Evolutionary conservation across 1,140 invertebrate genomes (phyloP).

Genomic region (Andricus grossulariae): DNA sequence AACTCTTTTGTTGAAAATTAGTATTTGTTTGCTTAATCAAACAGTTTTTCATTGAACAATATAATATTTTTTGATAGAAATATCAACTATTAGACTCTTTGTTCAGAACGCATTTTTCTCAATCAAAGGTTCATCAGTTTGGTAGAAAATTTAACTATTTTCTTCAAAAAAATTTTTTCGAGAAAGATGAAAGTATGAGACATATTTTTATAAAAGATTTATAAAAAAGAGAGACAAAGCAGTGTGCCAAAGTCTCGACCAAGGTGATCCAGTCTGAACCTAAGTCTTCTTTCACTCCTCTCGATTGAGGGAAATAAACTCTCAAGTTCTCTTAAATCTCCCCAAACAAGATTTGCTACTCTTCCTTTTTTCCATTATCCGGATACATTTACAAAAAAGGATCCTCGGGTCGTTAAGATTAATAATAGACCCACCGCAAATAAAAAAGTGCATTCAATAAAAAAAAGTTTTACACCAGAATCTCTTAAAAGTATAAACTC

Average conservation of each 20-base stretch:
- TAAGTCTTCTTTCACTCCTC: constrained; percentile 10
- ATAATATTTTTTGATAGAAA: too few relatives aligned
- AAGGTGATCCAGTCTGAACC: constrained; percentile 25
- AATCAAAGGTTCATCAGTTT: too few relatives aligned
- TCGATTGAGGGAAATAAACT: constrained; percentile 27
- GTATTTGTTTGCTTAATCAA: too few relatives aligned
- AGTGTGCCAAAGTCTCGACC: constrained; percentile 5
- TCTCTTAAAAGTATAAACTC: background rate
- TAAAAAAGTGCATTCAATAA: constrained; percentile 6
- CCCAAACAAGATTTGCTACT: constrained; percentile 9
- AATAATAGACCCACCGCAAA: background rate
- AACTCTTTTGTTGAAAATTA: too few relatives aligned
- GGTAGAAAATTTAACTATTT: too few relatives aligned
- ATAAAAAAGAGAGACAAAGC: background rate
- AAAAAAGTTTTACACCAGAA: background rate
- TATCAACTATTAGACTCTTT: too few relatives aligned
- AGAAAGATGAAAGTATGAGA: constrained; percentile 9
- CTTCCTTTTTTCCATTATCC: constrained; percentile 25
- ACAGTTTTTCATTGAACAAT: too few relatives aligned
- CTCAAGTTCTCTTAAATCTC: constrained; percentile 18
- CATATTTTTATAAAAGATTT: constrained; percentile 29
- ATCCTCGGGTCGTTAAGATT: constrained; percentile 23
- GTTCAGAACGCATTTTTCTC: too few relatives aligned
- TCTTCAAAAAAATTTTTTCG: too few relatives aligned
- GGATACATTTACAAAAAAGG: constrained; percentile 28